Base-by-base conservation (phyloP, 2,113 vertebrate genomes). In the Orycteropus afer region DNA sequence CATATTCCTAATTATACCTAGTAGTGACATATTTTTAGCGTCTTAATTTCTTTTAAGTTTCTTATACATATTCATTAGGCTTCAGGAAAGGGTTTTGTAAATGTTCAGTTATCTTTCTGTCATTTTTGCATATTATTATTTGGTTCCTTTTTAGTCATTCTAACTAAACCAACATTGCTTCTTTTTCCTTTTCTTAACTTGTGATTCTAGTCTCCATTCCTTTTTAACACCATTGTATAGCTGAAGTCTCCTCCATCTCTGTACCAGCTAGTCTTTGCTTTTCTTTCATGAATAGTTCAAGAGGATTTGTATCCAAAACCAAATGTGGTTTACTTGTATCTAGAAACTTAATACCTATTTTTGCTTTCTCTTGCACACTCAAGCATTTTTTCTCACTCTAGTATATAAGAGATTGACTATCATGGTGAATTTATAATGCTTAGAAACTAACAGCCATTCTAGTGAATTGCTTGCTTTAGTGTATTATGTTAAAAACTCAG, bases 221-320 rank as follows among this genome's bases (percentile, higher is more conserved):
- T 83, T 67, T 90, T 47, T 45, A 18, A 53, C 51, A 61, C 10
- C 61, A 10, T 76, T 47, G 22, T 27, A n/a, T n/a, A 82, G 27
- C 34, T 77, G 59, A 85, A 47, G 27, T 89, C 27, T 22, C 18
- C 51, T 6, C 27, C 55, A 67, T 55, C 2, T 73, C 55, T 81
- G 5, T 55, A 32, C 42, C 34, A 81, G 14, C 65, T 88, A 53
- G 27, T 34, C 49, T 95, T 94, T 55, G 25, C 27, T 49, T 53
- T 69, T 92, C 49, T 59, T 87, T 10, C 14, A 7, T 83, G 10
- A 92, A 32, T 89, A 9, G 14, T 53, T 84, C n/a, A 86, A 86
- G 29, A 69, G 71, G 7, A 89, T 89, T 85, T 95, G 92, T 79
- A 79, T 47, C 61, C 12, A 71, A 92, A 95, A 53, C n/a, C 17